Percentiles rank a stretch among this genome's conserved stretches.
phyloP scores from a whole-genome alignment of 1,140 invertebrate species.

The Pogonus chalceus region DNA sequence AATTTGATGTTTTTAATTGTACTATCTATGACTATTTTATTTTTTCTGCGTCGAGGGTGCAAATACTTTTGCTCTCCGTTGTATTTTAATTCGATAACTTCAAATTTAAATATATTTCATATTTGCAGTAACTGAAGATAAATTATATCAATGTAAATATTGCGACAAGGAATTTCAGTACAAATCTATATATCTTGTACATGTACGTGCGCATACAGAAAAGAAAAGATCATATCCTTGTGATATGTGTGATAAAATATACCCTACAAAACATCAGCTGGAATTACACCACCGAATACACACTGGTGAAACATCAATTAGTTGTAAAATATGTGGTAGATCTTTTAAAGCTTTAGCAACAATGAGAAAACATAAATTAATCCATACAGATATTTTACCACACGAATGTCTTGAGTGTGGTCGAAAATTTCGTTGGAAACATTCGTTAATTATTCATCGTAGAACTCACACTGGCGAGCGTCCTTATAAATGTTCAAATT shows the following conservation, averaged over 20 bases:
- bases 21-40: too few relatives aligned
- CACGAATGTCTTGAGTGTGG: constrained; percentile 56
- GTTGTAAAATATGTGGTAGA: constrained; percentile 18
- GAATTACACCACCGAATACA: constrained; percentile 19
- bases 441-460: constrained; percentile 47
- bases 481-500: constrained; percentile 46
- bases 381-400: background rate
- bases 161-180: background rate
- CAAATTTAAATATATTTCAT: too few relatives aligned
- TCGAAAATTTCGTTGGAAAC: constrained; percentile 52
- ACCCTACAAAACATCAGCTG: background rate
- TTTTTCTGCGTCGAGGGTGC: too few relatives aligned
- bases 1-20: too few relatives aligned
- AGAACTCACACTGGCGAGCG: constrained; percentile 47
- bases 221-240: background rate
- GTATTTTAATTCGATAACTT: too few relatives aligned
- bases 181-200: background rate
- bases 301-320: constrained; percentile 17
- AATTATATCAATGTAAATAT: background rate
- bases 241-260: background rate
- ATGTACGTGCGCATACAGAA: background rate
- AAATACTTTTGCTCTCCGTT: too few relatives aligned
- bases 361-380: constrained; percentile 43
- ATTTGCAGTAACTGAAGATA: too few relatives aligned
- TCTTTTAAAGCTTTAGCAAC: constrained; percentile 47